These are phyloP conservation scores for Rutpela maculata DNA, from an alignment of 2,888 invertebrate genomes.

Conservation along the genomic window DNA sequence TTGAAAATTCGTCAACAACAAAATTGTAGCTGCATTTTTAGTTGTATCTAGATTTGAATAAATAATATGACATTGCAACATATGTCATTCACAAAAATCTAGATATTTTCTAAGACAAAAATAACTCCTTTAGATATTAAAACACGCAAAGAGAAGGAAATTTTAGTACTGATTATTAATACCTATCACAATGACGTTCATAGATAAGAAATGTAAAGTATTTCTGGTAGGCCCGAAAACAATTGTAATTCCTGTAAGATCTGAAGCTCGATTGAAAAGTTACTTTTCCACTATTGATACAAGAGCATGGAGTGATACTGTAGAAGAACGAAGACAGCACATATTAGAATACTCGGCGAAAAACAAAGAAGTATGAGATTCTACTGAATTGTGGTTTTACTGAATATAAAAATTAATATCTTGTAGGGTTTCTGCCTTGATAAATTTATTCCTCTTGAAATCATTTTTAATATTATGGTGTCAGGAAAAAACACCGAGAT, in stretches of 20 bases:
- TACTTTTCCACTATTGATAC: constrained; percentile 78
- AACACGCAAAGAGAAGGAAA: too few relatives aligned
- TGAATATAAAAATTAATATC: constrained; percentile 7
- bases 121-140: too few relatives aligned
- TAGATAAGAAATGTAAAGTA: constrained; percentile 49
- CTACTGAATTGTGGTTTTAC: neutral
- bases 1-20: too few relatives aligned
- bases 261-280: constrained; percentile 77
- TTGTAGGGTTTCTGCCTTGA: constrained; percentile 57
- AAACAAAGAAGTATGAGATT: constrained; percentile 46
- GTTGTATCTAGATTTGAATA: too few relatives aligned
- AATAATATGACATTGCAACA: too few relatives aligned
- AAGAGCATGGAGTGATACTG: constrained; percentile 77
- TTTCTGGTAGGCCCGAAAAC: constrained; percentile 47
- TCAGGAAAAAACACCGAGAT: constrained; percentile 33
- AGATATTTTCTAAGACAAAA: too few relatives aligned
- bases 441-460: constrained; percentile 69
- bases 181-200: constrained; percentile 23
- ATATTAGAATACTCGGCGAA: constrained; percentile 76
- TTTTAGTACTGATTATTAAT: too few relatives aligned
- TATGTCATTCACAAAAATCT: too few relatives aligned
- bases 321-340: constrained; percentile 77
- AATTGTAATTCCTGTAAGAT: constrained; percentile 53
- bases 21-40: too few relatives aligned
- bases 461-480: constrained; percentile 61